Evolutionary conservation across 2,797 vertebrate genomes (phyloP), one percentile per base, ranked within the genome.

Genomic region (Hephaestus fuliginosus): DNA sequence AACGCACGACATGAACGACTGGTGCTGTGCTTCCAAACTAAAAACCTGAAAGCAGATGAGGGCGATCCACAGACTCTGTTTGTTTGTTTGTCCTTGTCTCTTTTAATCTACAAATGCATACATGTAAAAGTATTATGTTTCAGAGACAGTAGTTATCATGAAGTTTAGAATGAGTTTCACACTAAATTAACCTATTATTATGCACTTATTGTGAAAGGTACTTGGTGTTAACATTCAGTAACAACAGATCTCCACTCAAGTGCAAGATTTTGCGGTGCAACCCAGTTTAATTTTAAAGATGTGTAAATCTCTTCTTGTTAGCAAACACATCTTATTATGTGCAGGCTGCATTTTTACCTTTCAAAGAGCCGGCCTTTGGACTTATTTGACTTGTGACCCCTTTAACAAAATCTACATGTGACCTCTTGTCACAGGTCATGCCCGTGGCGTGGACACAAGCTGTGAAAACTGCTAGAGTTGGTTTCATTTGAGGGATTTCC

Each of bases 1-100:
- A 71, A 66, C 41, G 60, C 58, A 36, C 33, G 63, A 51, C 48
- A 41, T 46, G 15, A 46, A 43, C 55, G 33, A 70, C 15, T 18
- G 11, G 13, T 30, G 56, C 36, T 51, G 22, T 15, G 44, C 30
- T 74, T 52, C 8, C 36, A 28, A 44, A 56, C 3, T n/a, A 68
- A 67, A 60, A 56, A 30, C 14, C 13, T 57, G 0, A 58, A 33
- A 66, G 3, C 5, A 39, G 43, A 39, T 6, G 36, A 58, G 12
- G 51, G 9, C 2, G 8, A 28, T 60, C 48, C 22, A 44, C n/a
- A 5, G 58, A 49, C 11, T 18, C 33, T 74, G 25, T 33, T 43
- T 33, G 30, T 33, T 33, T 33, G 30, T 33, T 33, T 33, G 30
- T 33, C 30, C 30, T 33, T 5, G 30, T 33, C 30, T 33, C 30